These are phyloP conservation scores for Passer montanus DNA, from an alignment of 2,113 vertebrate genomes.

Conservation along the genomic window DNA sequence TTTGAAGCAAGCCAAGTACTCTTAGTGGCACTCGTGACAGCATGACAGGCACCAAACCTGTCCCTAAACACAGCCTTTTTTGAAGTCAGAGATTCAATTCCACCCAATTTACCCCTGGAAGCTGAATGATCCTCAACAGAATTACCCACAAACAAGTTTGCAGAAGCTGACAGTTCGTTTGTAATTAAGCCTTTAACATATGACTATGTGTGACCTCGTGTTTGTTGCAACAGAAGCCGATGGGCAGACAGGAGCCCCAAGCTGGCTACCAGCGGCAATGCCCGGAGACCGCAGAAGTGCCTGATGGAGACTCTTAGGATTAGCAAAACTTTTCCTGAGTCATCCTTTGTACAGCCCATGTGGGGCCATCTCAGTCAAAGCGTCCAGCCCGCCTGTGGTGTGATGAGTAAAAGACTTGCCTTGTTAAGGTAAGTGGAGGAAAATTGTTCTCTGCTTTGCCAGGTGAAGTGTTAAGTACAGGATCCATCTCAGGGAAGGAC, in stretches of 20 bases:
- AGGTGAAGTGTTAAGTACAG: constrained; percentile 53
- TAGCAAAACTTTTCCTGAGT: constrained; percentile 26
- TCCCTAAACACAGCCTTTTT: neutral
- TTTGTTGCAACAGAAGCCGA: neutral
- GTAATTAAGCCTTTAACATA: constrained; percentile 9
- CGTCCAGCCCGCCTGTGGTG: neutral
- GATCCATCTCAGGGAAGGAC: neutral
- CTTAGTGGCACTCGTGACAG: neutral
- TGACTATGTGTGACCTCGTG: neutral
- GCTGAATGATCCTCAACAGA: neutral
- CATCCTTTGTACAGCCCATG: neutral
- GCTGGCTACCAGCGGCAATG: neutral
- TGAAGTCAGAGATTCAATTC: constrained; percentile 12
- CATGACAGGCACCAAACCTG: neutral
- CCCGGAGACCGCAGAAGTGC: neutral
- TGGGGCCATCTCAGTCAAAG: neutral
- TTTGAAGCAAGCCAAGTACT: neutral
- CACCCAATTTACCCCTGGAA: neutral
- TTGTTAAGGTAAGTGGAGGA: constrained; percentile 18
- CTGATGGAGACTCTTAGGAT: neutral
- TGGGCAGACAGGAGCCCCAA: neutral
- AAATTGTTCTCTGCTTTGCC: constrained; percentile 16
- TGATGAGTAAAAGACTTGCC: constrained; percentile 5
- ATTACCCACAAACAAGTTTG: neutral
- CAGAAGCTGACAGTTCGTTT: neutral